These are phyloP conservation scores for Menidia menidia DNA, from an alignment of 2,797 vertebrate genomes.

Conservation along the genomic window DNA sequence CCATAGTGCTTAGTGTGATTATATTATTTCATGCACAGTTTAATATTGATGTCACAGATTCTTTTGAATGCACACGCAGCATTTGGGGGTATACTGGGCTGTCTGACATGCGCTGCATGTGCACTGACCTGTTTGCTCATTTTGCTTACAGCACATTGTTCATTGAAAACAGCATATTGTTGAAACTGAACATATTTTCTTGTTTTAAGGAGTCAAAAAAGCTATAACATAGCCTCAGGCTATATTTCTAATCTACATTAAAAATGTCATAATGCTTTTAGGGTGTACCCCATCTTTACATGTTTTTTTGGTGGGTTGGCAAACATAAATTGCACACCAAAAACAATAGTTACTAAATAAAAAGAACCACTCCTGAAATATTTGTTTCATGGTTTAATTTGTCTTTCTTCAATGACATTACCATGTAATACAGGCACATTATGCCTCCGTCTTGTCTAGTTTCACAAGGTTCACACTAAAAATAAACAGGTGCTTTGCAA, in stretches of 20 bases:
- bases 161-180: background rate
- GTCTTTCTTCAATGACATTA: no score
- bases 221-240: background rate
- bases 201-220: no score
- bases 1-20: background rate
- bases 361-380: no score
- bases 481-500: no score
- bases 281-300: background rate
- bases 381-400: no score
- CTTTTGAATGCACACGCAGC: conserved; percentile 9
- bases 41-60: conserved; percentile 16
- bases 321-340: background rate
- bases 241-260: background rate
- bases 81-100: background rate
- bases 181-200: background rate
- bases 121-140: conserved; percentile 34
- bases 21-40: conserved; percentile 5
- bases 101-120: conserved; percentile 2
- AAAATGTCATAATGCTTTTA: background rate
- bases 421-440: no score
- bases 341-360: background rate
- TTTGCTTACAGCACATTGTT: conserved; percentile 7
- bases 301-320: no score
- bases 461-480: no score
- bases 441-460: no score